phyloP scores from a whole-genome alignment of 2,113 vertebrate species.

The Platichthys flesus region DNA sequence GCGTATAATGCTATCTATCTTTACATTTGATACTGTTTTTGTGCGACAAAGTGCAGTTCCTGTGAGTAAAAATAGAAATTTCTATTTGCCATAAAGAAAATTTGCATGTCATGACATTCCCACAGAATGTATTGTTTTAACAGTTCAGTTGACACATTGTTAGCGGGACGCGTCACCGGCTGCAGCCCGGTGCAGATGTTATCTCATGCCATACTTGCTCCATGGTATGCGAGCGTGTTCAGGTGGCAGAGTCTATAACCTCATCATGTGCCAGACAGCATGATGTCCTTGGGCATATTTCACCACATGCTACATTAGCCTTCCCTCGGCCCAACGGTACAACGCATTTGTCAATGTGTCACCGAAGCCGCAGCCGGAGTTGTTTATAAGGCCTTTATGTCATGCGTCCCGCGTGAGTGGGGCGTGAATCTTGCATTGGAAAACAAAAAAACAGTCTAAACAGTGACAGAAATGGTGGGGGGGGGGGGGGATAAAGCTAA shows the following conservation, averaged over 20 bases:
- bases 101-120: background rate
- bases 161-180: conserved; percentile 14
- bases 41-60: background rate
- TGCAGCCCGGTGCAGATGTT: conserved; percentile 6
- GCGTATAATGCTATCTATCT: conserved; percentile 19
- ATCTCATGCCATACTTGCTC: background rate
- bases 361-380: background rate
- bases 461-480: background rate
- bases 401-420: background rate
- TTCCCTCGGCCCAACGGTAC: conserved; percentile 22
- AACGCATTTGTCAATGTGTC: conserved; percentile 58
- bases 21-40: conserved; percentile 23
- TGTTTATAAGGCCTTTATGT: conserved; percentile 41
- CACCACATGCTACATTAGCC: conserved; percentile 56
- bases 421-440: conserved; percentile 6
- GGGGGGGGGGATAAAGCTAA: conserved; percentile 3
- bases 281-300: conserved; percentile 62
- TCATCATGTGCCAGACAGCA: conserved; percentile 42
- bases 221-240: background rate
- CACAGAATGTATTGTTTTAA: conserved; percentile 4
- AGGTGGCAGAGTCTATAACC: conserved; percentile 40
- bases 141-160: conserved; percentile 27
- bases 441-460: background rate
- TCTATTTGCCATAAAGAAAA: background rate
- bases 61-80: background rate